These are phyloP conservation scores for Montipora capitata DNA, from an alignment of 92 coral and sea anemone species.

Conservation along the genomic window DNA sequence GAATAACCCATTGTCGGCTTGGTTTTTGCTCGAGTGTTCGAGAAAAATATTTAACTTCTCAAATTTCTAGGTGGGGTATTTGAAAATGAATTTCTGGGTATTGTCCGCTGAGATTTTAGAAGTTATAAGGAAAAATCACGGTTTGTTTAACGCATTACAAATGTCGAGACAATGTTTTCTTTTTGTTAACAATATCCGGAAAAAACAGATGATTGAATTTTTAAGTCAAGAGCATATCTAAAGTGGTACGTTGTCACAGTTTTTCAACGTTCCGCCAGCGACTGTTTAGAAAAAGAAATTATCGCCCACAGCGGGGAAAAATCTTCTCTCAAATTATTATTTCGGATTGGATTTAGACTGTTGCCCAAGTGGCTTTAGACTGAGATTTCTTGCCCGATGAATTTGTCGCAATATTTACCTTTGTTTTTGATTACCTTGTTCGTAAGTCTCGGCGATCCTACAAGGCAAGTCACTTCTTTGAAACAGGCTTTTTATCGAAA, in stretches of 20 bases:
- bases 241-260: not conserved
- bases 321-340: not conserved
- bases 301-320: not conserved
- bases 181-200: slow-evolving; percentile 41
- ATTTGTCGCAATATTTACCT: not conserved
- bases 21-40: too few relatives aligned
- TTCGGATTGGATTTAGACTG: not conserved
- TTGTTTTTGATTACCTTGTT: not conserved
- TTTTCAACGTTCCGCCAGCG: not conserved
- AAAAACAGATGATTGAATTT: slow-evolving; percentile 5
- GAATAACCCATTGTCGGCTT: not conserved
- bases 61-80: too few relatives aligned
- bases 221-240: not conserved
- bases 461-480: slow-evolving; percentile 10
- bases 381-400: slow-evolving; percentile 19
- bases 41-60: too few relatives aligned
- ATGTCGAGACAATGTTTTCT: slow-evolving; percentile 35
- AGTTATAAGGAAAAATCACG: not conserved
- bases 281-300: not conserved
- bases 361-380: not conserved
- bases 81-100: too few relatives aligned
- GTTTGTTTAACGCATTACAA: slow-evolving; percentile 28
- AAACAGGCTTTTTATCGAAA: not conserved
- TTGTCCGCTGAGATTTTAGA: not conserved
- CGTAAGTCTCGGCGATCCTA: not conserved